These are phyloP conservation scores for Epinotia demarniana DNA, from an alignment of 2,888 invertebrate genomes.

Conservation along the genomic window DNA sequence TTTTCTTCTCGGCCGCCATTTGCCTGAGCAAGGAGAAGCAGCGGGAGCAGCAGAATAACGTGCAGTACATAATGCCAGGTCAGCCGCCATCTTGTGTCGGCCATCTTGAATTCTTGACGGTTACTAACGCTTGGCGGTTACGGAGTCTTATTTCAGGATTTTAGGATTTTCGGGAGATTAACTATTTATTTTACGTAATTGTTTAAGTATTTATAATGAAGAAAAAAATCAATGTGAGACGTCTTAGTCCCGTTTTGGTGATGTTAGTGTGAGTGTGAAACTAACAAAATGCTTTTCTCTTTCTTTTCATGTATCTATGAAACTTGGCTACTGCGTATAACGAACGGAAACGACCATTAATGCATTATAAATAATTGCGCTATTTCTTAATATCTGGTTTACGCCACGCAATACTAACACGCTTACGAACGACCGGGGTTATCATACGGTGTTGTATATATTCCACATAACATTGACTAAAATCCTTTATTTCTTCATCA, in stretches of 20 bases:
- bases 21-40: constrained; percentile 91
- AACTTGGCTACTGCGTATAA: constrained; percentile 79
- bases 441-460: constrained; percentile 44
- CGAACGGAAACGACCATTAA: constrained; percentile 71
- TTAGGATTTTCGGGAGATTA: not conserved
- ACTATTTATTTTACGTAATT: constrained; percentile 22
- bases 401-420: constrained; percentile 80
- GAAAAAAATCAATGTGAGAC: not conserved
- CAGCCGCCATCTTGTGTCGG: constrained; percentile 74
- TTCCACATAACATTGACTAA: constrained; percentile 39
- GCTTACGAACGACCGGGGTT: constrained; percentile 63
- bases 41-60: constrained; percentile 89
- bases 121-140: constrained; percentile 77
- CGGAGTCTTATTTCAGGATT: constrained; percentile 50
- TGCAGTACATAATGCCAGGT: constrained; percentile 97
- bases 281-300: constrained; percentile 84
- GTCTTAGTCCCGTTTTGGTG: not conserved
- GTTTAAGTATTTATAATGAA: constrained; percentile 3
- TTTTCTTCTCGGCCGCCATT: constrained; percentile 92
- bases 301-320: constrained; percentile 85
- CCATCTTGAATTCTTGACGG: constrained; percentile 61
- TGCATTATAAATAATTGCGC: constrained; percentile 69
- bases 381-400: constrained; percentile 83
- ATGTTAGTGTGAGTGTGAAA: constrained; percentile 31
- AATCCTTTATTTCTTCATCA: constrained; percentile 32